Evolutionary conservation across 1,140 invertebrate species (phyloP), one percentile per base, ranked within the genome.

Genomic region (Drosophila littoralis): DNA sequence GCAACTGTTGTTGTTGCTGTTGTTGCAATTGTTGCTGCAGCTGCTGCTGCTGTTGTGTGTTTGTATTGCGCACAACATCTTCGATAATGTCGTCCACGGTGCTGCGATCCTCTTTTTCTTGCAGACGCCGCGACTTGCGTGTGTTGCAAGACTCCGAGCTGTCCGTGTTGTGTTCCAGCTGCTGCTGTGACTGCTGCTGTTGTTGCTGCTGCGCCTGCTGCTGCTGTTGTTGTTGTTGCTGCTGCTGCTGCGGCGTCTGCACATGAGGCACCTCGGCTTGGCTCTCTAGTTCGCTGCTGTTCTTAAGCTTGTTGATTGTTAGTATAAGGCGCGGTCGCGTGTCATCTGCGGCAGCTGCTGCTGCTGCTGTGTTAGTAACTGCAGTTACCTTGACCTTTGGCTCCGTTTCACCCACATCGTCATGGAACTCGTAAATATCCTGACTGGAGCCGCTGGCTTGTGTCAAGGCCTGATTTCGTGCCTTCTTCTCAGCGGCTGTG

Each of bases 61-160:
- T 95, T 8, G 92, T 94, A 70, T 95, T 95, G 72, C 96, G 94
- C 0, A 97, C 94, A 2, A 97, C 96, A 80, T 98, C 97, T 66
- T 98, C 97, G 73, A 98, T 97, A 1, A 96, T 94, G 76, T 98
- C 97, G 92, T 97, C 97, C 1, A 97, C 94, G 0, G 96, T 96
- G 55, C 94, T 97, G 60, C 96, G 93, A 90, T 97, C 96, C 35
- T 88, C 84, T 89, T 96, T 96, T 91, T 97, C 96, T 74, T 96
- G 95, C 22, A 97, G 86, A 71, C 97, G 93, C 60, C 96, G 94
- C 1, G 97, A 97, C 91, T 97, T 98, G 38, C 97, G 92, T 1
- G 96, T 96, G 68, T 96, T 96, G 2, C 93, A 93, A 0, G 94
- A 95, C 67, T 95, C 95, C 63, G 96, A 95, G 54, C 91, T 89